Base-by-base conservation (phyloP, 2,888 invertebrate genomes). In the Nebria salina region DNA sequence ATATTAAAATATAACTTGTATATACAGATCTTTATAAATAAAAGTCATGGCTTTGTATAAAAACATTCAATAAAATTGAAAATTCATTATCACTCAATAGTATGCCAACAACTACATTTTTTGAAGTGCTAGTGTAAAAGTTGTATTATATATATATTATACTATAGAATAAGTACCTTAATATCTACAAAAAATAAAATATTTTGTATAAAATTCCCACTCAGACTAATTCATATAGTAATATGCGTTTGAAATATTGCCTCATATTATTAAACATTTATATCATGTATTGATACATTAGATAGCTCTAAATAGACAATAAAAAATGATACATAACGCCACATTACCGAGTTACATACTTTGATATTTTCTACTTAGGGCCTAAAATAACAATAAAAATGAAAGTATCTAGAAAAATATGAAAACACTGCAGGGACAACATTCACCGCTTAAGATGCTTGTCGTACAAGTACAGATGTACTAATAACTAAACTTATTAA, bases 1-100 rank as follows among this genome's bases (percentile, higher is more conserved):
- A 73, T 79, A 79, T 79, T 68, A 79, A 75, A 79, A 79, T 79
- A 75, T 70, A 43, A 26, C 11, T 77, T 73, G 74, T 75, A 79
- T 79, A 75, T 43, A 79, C 73, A 73, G 43, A 42, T 43, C 43
- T 66, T 68, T 72, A 26, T 20, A 54, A 34, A 15, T 70, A 66
- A 79, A 75, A 79, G 79, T 79, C 74, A 79, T 79, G 74, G 79
- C 74, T 72, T 73, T 77, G 41, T 75, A 68, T 54, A 54, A 54
- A 34, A 54, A 54, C 2, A 4, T 54, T 54, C 54, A 54, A 54
- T 8, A 54, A 54, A 54, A 13, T 54, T 7, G 54, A 54, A 75
- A 64, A 76, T 76, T 76, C 65, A 25, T 65, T 41, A 26, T 41
- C 34, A 41, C 41, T 74, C 74, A 54, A 41, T 72, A 73, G 8